Percentiles rank a stretch among this genome's conserved stretches.
Evolutionary conservation across 2,113 vertebrate genomes (phyloP).

Genomic region (Alligator mississippiensis): DNA sequence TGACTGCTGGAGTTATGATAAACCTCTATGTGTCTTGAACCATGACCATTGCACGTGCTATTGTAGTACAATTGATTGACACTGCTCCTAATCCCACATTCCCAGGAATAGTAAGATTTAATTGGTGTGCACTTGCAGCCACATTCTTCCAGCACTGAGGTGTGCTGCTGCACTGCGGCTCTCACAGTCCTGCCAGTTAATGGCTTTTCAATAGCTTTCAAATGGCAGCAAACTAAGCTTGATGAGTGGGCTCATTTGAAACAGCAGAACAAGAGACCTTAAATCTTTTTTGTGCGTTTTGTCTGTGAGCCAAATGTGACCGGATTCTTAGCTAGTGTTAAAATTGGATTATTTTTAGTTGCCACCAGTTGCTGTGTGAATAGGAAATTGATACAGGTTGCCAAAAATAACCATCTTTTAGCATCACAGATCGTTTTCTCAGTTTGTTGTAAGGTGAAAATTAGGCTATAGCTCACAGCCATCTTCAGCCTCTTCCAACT

Average conservation of each 20-base stretch:
- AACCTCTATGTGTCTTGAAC: constrained; percentile 68
- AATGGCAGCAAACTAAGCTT: constrained; percentile 78
- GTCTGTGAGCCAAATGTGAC: constrained; percentile 35
- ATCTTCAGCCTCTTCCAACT: constrained; percentile 11
- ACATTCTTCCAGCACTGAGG: constrained; percentile 65
- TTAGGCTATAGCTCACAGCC: not conserved
- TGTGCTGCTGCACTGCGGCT: constrained; percentile 85
- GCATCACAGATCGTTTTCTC: constrained; percentile 44
- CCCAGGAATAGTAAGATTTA: constrained; percentile 70
- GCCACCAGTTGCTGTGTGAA: constrained; percentile 82
- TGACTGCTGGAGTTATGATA: constrained; percentile 69
- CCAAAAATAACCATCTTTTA: constrained; percentile 74
- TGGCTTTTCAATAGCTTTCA: constrained; percentile 80
- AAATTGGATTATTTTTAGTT: constrained; percentile 77
- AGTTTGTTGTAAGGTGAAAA: constrained; percentile 54
- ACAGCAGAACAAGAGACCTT: constrained; percentile 50
- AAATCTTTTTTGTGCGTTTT: constrained; percentile 31
- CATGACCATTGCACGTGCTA: constrained; percentile 83
- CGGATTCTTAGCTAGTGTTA: constrained; percentile 66
- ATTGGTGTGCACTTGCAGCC: constrained; percentile 75
- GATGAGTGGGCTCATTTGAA: constrained; percentile 74
- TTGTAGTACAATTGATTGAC: constrained; percentile 84
- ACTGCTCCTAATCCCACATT: constrained; percentile 76
- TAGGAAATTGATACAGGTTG: constrained; percentile 64
- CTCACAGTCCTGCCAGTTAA: constrained; percentile 76